Percentiles rank a stretch among this genome's conserved stretches.
Evolutionary conservation across 2,797 vertebrate species (phyloP).

Genomic region (Myotis planiceps): DNA sequence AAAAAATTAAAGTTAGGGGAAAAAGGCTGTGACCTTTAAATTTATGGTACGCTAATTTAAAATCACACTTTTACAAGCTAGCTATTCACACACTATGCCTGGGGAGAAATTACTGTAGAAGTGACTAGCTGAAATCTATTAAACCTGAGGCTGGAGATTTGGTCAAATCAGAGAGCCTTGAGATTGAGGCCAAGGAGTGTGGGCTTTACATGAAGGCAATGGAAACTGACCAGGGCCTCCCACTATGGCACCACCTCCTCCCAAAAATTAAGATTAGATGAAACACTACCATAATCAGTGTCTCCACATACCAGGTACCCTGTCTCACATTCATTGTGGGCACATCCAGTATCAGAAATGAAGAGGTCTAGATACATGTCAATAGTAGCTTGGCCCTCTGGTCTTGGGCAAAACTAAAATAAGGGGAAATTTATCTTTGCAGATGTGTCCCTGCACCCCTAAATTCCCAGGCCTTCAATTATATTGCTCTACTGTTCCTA

Average conservation of each 20-base stretch:
- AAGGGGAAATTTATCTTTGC: neutral
- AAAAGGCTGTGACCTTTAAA: neutral
- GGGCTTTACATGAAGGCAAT: neutral
- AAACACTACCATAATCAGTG: neutral
- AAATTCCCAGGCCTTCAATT: neutral
- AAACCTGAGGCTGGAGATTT: neutral
- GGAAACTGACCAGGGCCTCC: neutral
- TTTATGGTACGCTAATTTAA: neutral
- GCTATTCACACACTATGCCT: neutral
- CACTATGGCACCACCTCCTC: neutral
- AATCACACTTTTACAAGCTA: neutral
- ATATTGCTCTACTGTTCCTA: neutral
- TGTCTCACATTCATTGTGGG: neutral
- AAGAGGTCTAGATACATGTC: neutral
- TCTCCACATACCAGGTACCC: neutral
- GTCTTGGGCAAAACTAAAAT: neutral
- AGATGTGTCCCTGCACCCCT: neutral
- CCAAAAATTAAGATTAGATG: neutral
- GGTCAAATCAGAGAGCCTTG: neutral
- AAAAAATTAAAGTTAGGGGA: no score
- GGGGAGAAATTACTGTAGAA: neutral
- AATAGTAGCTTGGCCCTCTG: neutral
- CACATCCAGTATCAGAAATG: neutral
- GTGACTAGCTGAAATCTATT: neutral
- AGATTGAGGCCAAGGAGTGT: neutral